Evolutionary conservation across 2,797 vertebrate genomes (phyloP), one percentile per base, ranked within the genome.

Genomic region (Leptatherina wallacei): DNA sequence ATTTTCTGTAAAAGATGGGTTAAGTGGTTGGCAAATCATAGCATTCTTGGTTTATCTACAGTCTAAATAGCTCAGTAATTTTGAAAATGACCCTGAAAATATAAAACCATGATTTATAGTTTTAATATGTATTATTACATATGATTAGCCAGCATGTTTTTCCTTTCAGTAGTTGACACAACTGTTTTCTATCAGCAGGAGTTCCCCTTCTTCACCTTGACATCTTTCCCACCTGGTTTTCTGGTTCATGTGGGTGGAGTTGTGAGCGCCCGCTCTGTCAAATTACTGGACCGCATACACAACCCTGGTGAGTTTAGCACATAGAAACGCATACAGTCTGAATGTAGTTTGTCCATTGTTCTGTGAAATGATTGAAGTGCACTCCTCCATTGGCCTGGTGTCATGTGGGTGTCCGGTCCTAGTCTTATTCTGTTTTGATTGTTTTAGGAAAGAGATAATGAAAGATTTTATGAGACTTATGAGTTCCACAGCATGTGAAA

Each of bases 191-290:
- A 2, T 42, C 73, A 65, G 6, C 88, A 99, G 98, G 98, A 99
- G 90, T 99, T 98, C 81, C 97, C 98, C 1, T 99, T 99, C 91
- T 99, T 99, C 75, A 99, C 98, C 27, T 78, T 99, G 94, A 97
- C 96, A n/a, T 93, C 95, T 40, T 99, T 99, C 75, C 98, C 98
- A 13, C 87, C 95, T 35, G 97, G 96, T 59, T 99, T 99, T 84
- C 96, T 99, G 6, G 88, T 99, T 44, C 98, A 99, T 0, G 96
- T 97, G 0, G 98, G 97, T 0, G 98, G 98, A 3, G 97, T 99
- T 61, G 98, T 99, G 90, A 99, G 97, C 35, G 97, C 98, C 6
- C 97, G 98, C 6, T 99, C 98, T 0, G 98, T 99, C 87, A 99
- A 99, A 91, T 95, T 99, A 5, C 92, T 99, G 89, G 98, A 99